Evolutionary conservation across 2,113 vertebrate species (phyloP).

Genomic region (Eclectus roratus): DNA sequence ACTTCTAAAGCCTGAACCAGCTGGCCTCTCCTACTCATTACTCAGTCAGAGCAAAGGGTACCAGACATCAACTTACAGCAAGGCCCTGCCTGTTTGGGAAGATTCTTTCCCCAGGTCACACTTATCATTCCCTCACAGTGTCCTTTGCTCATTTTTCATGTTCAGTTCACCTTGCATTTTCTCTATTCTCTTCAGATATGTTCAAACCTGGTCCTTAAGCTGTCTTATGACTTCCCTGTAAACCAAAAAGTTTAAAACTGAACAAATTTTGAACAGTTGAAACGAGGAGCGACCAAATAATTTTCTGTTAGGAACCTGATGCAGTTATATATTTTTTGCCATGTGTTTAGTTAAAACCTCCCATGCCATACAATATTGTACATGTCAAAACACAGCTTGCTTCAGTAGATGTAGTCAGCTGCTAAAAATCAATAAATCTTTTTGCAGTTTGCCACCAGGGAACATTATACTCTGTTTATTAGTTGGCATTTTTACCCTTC

Average conservation of each 20-base stretch:
- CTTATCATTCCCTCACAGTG: neutral
- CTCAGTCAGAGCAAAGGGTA: neutral
- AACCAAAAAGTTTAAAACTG: neutral
- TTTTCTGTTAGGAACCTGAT: neutral
- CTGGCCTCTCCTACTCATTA: neutral
- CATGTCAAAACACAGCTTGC: neutral
- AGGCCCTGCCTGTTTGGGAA: neutral
- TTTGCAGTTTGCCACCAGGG: neutral
- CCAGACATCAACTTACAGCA: neutral
- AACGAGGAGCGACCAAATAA: neutral
- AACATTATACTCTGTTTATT: neutral
- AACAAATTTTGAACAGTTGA: neutral
- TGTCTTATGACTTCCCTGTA: neutral
- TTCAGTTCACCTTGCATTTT: neutral
- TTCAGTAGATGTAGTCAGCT: neutral
- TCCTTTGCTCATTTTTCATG: neutral
- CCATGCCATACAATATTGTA: neutral
- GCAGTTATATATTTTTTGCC: neutral
- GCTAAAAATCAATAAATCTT: neutral
- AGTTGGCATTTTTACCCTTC: neutral
- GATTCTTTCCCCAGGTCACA: neutral
- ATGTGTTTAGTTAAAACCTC: neutral
- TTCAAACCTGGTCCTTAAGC: neutral
- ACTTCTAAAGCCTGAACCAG: neutral
- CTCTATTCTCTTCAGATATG: neutral